These are phyloP conservation scores for Argyresthia goedartella DNA, from an alignment of 2,888 invertebrate genomes.

Conservation along the genomic window DNA sequence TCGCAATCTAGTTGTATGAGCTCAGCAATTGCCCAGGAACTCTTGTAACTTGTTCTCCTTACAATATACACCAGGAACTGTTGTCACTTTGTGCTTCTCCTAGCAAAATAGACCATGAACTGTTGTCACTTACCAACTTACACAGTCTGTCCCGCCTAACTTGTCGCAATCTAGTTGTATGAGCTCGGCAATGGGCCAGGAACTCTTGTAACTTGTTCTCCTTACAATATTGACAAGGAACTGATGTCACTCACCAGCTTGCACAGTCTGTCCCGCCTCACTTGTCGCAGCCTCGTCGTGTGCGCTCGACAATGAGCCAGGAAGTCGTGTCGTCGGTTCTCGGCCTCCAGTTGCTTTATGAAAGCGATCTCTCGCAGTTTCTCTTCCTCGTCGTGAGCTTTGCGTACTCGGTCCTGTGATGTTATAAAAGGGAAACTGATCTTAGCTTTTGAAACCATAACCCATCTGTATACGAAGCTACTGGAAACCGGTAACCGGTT, in stretches of 20 bases:
- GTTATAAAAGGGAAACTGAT: no score
- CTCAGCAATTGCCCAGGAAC: constrained; percentile 85
- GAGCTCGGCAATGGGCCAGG: constrained; percentile 83
- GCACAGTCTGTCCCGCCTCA: constrained; percentile 88
- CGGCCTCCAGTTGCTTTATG: constrained; percentile 95
- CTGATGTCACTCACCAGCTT: constrained; percentile 68
- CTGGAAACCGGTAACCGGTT: no score
- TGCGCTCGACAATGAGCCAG: constrained; percentile 85
- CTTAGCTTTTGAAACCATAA: no score
- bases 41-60: constrained; percentile 93
- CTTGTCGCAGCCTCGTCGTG: constrained; percentile 79
- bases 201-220: constrained; percentile 95
- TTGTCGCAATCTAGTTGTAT: constrained; percentile 79
- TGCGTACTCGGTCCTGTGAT: constrained; percentile 82
- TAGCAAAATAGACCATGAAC: no score
- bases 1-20: constrained; percentile 78
- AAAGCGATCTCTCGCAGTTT: constrained; percentile 98
- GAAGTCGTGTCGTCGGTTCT: constrained; percentile 93
- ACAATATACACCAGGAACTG: no score
- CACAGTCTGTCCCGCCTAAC: constrained; percentile 86
- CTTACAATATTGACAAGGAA: no score
- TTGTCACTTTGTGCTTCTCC: no score
- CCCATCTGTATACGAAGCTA: no score
- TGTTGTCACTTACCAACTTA: constrained; percentile 31
- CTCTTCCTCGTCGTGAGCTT: constrained; percentile 98